Evolutionary conservation across 2,888 invertebrate genomes (phyloP), one percentile per base, ranked within the genome.

Genomic region (Sarcophaga variegata): DNA sequence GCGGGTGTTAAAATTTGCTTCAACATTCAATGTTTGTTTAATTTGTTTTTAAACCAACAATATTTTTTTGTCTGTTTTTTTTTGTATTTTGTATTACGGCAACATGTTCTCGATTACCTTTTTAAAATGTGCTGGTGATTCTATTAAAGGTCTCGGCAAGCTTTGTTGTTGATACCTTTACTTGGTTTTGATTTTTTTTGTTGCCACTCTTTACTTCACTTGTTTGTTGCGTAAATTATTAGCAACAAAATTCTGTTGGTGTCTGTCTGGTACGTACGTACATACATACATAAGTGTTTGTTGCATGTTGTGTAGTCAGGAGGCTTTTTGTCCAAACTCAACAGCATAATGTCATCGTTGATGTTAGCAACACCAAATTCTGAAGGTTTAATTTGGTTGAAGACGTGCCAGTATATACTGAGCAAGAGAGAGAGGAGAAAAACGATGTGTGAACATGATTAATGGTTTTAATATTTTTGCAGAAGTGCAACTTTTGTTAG

Each of bases 1-100:
- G 83, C 80, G 83, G 83, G 86, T 86, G 86, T 86, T 81, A 83
- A 83, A 77, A 81, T 69, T 27, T 80, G 37, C 6, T 71, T 17
- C 22, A 27, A 47, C 47, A 37, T 37, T 67, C 69, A 25, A 74
- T 49, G 27, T 64, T 72, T 74, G 12, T 27, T 75, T 67, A 74
- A 64, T 22, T 83, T 76, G 54, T 45, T n/a, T 64, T 49, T 12
- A 22, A 37, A 8, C 37, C 37, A 37, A 37, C 10, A 37, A 37
- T 37, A 10, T 2, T 71, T 47, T 54, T 70, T 25, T 49, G 67
- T 17, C 25, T 66, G 2, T 66, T 66, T 49, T n/a, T 66, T 66
- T 72, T 25, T 60, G 67, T 76, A 45, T 45, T 71, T 79, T 75
- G 66, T 79, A 54, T 66, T 78, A 22, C 47, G 3, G 12, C 62